Conservation (phyloP, 2,888 invertebrate species). For the Epinotia bilunana region DNA sequence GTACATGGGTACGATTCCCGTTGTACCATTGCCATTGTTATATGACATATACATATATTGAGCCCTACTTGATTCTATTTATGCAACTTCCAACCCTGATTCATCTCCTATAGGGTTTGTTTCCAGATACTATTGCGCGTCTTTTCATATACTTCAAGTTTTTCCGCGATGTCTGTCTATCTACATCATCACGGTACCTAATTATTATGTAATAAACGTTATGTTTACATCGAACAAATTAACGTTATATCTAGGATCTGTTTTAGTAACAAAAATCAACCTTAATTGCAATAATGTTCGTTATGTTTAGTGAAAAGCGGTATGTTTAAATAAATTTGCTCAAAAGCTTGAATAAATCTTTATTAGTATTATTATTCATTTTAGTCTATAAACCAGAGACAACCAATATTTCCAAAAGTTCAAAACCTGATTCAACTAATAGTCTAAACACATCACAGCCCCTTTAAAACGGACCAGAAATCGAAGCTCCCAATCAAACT, state of each 20-base stretch:
- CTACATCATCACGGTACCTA: too few relatives aligned
- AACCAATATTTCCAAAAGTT: too few relatives aligned
- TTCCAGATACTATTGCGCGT: neutral
- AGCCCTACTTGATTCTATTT: neutral
- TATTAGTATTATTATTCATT: too few relatives aligned
- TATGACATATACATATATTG: neutral
- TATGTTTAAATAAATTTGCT: too few relatives aligned
- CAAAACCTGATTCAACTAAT: neutral
- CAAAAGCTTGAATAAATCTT: too few relatives aligned
- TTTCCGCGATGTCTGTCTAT: neutral
- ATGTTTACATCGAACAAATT: too few relatives aligned
- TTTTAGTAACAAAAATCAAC: too few relatives aligned
- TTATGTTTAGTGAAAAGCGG: too few relatives aligned
- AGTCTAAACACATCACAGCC: neutral
- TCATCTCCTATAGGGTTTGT: neutral
- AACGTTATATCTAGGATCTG: too few relatives aligned
- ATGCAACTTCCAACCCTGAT: neutral
- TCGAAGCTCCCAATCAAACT: conserved; percentile 27
- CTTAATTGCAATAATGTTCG: too few relatives aligned
- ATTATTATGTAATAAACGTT: too few relatives aligned
- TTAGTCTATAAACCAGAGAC: too few relatives aligned
- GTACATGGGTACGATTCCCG: conserved; percentile 37
- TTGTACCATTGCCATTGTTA: neutral
- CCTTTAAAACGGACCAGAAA: conserved; percentile 18
- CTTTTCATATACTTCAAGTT: neutral